phyloP scores from a whole-genome alignment of 2,113 vertebrate species.

The Kryptolebias marmoratus region DNA sequence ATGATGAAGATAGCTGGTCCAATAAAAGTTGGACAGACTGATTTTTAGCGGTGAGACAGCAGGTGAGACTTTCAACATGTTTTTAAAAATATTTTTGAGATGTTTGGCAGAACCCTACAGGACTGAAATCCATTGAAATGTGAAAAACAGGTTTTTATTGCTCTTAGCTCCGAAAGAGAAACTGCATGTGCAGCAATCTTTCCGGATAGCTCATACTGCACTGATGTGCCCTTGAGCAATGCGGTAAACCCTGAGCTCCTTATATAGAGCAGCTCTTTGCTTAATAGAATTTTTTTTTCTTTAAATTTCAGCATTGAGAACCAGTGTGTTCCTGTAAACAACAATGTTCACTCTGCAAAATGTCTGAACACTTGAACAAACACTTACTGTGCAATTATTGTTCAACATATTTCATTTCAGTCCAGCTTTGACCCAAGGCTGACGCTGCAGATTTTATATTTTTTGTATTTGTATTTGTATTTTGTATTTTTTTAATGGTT shows the following conservation, averaged over 20 bases:
- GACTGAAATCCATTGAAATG: neutral
- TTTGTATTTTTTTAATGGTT: neutral
- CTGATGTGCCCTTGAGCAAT: constrained; percentile 52
- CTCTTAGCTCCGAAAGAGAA: constrained; percentile 12
- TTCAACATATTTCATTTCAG: neutral
- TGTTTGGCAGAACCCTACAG: neutral
- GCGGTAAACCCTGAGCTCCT: constrained; percentile 21
- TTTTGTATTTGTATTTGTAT: too few species aligned
- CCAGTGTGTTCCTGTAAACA: neutral
- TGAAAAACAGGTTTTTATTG: neutral
- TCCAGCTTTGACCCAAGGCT: neutral
- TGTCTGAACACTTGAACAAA: neutral
- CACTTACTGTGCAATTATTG: neutral
- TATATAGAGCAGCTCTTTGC: constrained; percentile 6
- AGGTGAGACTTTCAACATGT: neutral
- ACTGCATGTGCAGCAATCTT: constrained; percentile 9
- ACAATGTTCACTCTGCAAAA: neutral
- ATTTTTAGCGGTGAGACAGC: neutral
- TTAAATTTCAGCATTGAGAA: neutral
- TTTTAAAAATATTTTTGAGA: neutral
- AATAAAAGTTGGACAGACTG: neutral
- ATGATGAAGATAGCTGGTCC: neutral
- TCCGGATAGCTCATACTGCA: neutral
- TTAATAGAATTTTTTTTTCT: neutral
- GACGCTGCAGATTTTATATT: constrained; percentile 18